phyloP scores from a whole-genome alignment of 2,797 vertebrate species.

The Pelochelys cantorii region DNA sequence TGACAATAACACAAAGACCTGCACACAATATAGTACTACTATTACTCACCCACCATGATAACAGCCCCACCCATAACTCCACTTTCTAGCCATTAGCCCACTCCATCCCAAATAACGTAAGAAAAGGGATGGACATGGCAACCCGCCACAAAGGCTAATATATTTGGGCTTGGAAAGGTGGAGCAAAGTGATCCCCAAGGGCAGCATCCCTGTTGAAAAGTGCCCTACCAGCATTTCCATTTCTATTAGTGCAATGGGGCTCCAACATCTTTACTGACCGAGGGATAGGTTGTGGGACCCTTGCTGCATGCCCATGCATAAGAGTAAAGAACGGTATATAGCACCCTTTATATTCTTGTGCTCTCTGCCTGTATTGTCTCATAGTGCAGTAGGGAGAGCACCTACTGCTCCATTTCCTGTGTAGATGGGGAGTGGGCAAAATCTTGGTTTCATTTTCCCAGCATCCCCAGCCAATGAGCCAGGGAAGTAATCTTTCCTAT shows the following conservation, averaged over 20 bases:
- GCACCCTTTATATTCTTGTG: neutral
- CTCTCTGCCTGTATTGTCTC: neutral
- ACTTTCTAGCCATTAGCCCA: neutral
- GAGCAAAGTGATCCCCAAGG: neutral
- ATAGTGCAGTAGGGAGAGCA: neutral
- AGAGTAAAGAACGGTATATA: neutral
- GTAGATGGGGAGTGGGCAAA: neutral
- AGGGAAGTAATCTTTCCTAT: neutral
- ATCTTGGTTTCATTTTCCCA: no score
- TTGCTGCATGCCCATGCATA: neutral
- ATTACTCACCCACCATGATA: neutral
- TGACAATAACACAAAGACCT: neutral
- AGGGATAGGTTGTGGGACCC: neutral
- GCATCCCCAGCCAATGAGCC: neutral
- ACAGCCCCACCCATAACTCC: neutral
- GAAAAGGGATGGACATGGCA: neutral
- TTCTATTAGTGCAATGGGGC: neutral
- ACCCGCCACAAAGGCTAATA: neutral
- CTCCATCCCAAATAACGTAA: neutral
- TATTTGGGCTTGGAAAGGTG: neutral
- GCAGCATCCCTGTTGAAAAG: neutral
- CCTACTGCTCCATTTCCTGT: neutral
- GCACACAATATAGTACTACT: neutral
- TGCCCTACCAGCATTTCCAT: neutral
- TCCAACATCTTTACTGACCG: no score